Conservation (phyloP, 2,113 vertebrate genomes). For the Urocitellus parryii region DNA sequence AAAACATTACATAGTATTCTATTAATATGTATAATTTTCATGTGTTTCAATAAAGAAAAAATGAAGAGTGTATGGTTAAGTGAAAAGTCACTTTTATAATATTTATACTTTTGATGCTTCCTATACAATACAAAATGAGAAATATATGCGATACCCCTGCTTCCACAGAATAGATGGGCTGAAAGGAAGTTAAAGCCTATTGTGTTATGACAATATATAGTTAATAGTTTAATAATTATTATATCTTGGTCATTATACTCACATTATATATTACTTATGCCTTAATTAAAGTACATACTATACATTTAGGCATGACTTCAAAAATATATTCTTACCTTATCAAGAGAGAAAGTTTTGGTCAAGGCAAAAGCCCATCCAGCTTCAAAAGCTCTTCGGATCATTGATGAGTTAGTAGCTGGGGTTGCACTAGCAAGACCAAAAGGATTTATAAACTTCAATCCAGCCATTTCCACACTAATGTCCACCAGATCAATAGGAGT, state of each 20-base stretch:
- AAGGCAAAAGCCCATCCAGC: conserved; percentile 96
- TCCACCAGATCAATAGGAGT: conserved; percentile 93
- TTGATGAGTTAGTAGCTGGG: conserved; percentile 93
- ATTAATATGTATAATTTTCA: not conserved
- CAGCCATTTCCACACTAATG: conserved; percentile 93
- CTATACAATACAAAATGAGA: not conserved
- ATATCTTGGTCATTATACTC: not conserved
- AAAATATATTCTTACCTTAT: conserved; percentile 90
- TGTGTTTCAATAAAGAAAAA: not conserved
- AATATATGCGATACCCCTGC: not conserved
- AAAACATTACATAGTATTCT: not conserved
- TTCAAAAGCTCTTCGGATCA: conserved; percentile 96
- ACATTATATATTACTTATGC: not conserved
- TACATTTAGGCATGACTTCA: not conserved
- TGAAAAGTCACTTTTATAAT: not conserved
- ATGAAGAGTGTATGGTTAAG: not conserved
- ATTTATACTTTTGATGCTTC: not conserved
- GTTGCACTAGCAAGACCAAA: conserved; percentile 96
- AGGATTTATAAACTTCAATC: conserved; percentile 94
- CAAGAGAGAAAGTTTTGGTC: conserved; percentile 95
- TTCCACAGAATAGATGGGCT: not conserved
- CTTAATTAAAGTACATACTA: not conserved
- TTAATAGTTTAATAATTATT: not conserved
- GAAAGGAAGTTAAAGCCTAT: not conserved
- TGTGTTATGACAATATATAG: not conserved